A percentile compares a stretch with the other conserved stretches of the same genome.
phyloP scores from a whole-genome alignment of 2,888 invertebrate species.

The Morpho achilles region DNA sequence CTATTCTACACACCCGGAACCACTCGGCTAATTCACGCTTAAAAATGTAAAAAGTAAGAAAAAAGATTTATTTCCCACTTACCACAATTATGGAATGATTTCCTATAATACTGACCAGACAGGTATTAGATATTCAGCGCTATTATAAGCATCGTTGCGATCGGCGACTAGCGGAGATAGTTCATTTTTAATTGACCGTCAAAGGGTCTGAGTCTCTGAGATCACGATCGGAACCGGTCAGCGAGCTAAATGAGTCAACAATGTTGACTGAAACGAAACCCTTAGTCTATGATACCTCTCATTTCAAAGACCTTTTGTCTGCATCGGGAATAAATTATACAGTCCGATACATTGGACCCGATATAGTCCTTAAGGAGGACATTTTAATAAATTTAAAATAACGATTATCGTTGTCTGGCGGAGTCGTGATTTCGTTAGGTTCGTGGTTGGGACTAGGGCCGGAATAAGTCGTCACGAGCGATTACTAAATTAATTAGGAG shows the following conservation, averaged over 20 bases:
- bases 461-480: conserved; percentile 78
- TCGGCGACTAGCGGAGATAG: conserved; percentile 24
- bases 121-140: conserved; percentile 25
- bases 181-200: conserved; percentile 31
- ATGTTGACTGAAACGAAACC: conserved; percentile 30
- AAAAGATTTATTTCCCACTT: conserved; percentile 3
- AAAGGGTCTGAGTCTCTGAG: conserved; percentile 17
- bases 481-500: conserved; percentile 79
- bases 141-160: conserved; percentile 22
- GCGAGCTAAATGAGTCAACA: conserved; percentile 32
- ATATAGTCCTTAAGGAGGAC: conserved; percentile 77
- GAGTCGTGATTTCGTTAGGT: conserved; percentile 79
- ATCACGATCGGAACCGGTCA: conserved; percentile 34
- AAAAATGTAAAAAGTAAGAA: too few relatives aligned
- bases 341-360: conserved; percentile 74
- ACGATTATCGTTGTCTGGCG: conserved; percentile 75
- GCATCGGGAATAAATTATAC: conserved; percentile 74
- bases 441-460: conserved; percentile 69
- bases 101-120: conserved; percentile 17
- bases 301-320: conserved; percentile 64
- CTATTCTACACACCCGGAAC: too few relatives aligned
- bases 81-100: conserved; percentile 10
- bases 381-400: conserved; percentile 80
- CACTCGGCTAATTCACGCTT: too few relatives aligned
- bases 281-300: conserved; percentile 64